These are phyloP conservation scores for Ectemnius cavifrons DNA, from an alignment of 2,888 invertebrate species.

Conservation along the genomic window DNA sequence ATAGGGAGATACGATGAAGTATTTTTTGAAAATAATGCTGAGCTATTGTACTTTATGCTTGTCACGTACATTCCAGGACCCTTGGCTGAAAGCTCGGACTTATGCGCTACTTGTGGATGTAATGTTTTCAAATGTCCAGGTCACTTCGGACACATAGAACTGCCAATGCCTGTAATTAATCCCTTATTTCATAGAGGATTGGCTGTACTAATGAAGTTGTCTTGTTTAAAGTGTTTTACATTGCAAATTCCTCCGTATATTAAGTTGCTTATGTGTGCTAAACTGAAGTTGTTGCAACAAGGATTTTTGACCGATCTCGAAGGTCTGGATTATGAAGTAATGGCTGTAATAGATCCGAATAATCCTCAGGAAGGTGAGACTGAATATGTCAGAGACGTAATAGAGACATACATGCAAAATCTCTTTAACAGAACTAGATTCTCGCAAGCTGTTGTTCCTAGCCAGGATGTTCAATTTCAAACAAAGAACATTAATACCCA, in stretches of 20 bases:
- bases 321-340: conserved; percentile 80
- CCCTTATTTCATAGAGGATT: conserved; percentile 91
- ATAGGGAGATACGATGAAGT: background rate
- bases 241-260: conserved; percentile 83
- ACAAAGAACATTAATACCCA: conserved; percentile 80
- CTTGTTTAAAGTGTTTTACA: conserved; percentile 85
- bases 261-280: conserved; percentile 83
- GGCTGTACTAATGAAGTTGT: conserved; percentile 83
- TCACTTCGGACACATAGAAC: conserved; percentile 96
- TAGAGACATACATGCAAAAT: conserved; percentile 77
- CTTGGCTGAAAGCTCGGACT: conserved; percentile 72
- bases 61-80: conserved; percentile 36
- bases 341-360: conserved; percentile 60
- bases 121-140: conserved; percentile 87
- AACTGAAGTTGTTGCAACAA: conserved; percentile 85
- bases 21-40: background rate
- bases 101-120: conserved; percentile 90
- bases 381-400: conserved; percentile 77
- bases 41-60: conserved; percentile 10
- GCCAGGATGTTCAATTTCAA: conserved; percentile 70
- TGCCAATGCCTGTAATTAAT: conserved; percentile 93
- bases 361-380: conserved; percentile 48
- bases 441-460: conserved; percentile 70
- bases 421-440: conserved; percentile 56
- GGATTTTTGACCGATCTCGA: conserved; percentile 87